Conservation (phyloP, 2,888 invertebrate genomes). For the Galerucella calmariensis region DNA sequence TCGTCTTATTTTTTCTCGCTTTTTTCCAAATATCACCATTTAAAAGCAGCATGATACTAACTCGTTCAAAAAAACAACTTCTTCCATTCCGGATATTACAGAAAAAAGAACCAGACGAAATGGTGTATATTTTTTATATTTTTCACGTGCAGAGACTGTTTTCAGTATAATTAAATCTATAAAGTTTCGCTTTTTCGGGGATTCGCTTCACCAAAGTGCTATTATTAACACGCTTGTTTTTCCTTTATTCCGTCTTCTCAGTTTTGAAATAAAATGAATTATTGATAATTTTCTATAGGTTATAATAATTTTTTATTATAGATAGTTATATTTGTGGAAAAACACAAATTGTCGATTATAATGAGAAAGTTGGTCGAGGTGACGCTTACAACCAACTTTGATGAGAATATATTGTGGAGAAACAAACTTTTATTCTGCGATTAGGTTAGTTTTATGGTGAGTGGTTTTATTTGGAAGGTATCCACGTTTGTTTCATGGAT, state of each 20-base stretch:
- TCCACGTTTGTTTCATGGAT: no score
- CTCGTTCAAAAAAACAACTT: conserved; percentile 34
- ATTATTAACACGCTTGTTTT: conserved; percentile 5
- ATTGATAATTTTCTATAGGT: background rate
- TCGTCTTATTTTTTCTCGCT: no score
- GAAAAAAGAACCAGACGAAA: conserved; percentile 22
- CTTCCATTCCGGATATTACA: conserved; percentile 21
- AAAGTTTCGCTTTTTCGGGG: background rate
- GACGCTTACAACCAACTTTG: no score
- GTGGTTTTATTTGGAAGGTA: no score
- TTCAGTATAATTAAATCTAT: conserved; percentile 7
- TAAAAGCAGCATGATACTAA: conserved; percentile 26
- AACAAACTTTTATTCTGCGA: no score
- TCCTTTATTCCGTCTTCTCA: background rate
- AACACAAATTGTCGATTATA: no score
- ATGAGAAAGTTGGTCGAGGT: no score
- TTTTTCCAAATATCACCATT: background rate
- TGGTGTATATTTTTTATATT: conserved; percentile 8
- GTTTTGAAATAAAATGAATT: background rate
- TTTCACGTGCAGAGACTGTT: conserved; percentile 7
- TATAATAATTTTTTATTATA: background rate
- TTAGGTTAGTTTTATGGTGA: no score
- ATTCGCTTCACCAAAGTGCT: background rate
- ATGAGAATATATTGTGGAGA: no score
- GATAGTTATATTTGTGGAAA: background rate